These are phyloP conservation scores for Zoanthus sociatus DNA, from an alignment of 92 coral and sea anemone species.

Conservation along the genomic window DNA sequence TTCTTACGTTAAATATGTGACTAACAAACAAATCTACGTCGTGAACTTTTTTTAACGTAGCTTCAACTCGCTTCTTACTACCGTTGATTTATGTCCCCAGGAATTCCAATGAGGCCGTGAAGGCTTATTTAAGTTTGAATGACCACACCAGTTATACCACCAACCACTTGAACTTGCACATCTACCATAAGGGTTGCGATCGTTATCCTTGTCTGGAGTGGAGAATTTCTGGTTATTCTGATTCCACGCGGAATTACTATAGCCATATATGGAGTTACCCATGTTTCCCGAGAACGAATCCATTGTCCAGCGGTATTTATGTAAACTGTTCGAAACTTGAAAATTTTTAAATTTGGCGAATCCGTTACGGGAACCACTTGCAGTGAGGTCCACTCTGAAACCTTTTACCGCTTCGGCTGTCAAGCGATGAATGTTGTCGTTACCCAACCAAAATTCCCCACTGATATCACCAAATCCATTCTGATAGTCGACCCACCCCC, in stretches of 20 bases:
- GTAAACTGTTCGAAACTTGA: slow-evolving; percentile 30
- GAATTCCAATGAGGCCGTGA: slow-evolving; percentile 26
- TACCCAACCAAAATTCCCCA: slow-evolving; percentile 26
- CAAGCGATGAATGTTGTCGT: slow-evolving; percentile 44
- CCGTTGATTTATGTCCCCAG: neutral
- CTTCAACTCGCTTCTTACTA: slow-evolving; percentile 18
- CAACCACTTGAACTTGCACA: slow-evolving; percentile 1
- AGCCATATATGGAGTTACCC: slow-evolving; percentile 42
- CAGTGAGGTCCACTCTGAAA: slow-evolving; percentile 25
- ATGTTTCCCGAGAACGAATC: slow-evolving; percentile 46
- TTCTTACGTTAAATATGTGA: no score
- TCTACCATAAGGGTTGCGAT: neutral
- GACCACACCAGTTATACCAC: slow-evolving; percentile 42
- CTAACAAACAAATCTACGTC: no score
- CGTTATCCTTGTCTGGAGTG: slow-evolving; percentile 50
- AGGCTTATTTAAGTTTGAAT: neutral
- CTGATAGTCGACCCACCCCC: slow-evolving; percentile 37
- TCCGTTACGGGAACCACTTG: slow-evolving; percentile 37
- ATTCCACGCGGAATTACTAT: slow-evolving; percentile 4
- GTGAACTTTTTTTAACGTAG: neutral
- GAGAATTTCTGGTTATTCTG: slow-evolving; percentile 26
- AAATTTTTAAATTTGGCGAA: slow-evolving; percentile 21
- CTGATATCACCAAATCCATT: slow-evolving; percentile 24
- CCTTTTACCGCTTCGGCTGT: slow-evolving; percentile 10
- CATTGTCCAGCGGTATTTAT: slow-evolving; percentile 52